Evolutionary conservation across 37 sponge, comb jelly and placozoan genomes (phyloP).

Genomic region (Cliona cf. orientalis): DNA sequence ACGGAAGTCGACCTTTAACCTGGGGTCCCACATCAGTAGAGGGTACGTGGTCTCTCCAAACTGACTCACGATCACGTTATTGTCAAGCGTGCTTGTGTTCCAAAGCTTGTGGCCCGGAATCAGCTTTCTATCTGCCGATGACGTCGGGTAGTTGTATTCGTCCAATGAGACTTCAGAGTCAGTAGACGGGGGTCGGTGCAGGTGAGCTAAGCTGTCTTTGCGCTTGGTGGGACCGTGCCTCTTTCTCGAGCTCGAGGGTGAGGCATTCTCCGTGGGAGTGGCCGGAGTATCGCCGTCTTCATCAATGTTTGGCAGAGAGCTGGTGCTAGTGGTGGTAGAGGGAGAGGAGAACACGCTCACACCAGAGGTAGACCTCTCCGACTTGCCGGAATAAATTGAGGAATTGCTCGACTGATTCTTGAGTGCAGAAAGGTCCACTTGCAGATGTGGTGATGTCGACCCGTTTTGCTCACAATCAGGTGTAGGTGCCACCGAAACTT

Average conservation of each 20-base stretch:
- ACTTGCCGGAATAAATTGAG: not conserved
- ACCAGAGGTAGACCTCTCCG: not conserved
- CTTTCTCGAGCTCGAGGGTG: too few species aligned
- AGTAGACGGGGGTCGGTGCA: not conserved
- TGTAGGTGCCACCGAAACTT: too few species aligned
- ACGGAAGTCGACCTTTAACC: slow-evolving; percentile 42
- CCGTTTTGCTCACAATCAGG: too few species aligned
- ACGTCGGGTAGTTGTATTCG: not conserved
- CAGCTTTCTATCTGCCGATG: not conserved
- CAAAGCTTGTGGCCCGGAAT: slow-evolving; percentile 12
- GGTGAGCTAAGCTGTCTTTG: not conserved
- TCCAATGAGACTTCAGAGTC: not conserved
- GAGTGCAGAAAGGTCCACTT: too few species aligned
- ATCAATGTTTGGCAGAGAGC: not conserved
- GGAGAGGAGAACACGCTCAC: not conserved
- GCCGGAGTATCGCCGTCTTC: too few species aligned
- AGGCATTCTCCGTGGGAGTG: too few species aligned
- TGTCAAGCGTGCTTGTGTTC: slow-evolving; percentile 27
- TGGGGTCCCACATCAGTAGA: slow-evolving; percentile 61
- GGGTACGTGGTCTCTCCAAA: slow-evolving; percentile 54
- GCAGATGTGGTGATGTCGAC: too few species aligned
- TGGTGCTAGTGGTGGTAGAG: not conserved
- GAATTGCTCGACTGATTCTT: not conserved
- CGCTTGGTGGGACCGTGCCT: not conserved
- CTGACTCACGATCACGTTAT: slow-evolving; percentile 35